Evolutionary conservation across 64 coral and sea anemone genomes (phyloP), one percentile per base, ranked within the genome.

Genomic region (Porites australiensis): DNA sequence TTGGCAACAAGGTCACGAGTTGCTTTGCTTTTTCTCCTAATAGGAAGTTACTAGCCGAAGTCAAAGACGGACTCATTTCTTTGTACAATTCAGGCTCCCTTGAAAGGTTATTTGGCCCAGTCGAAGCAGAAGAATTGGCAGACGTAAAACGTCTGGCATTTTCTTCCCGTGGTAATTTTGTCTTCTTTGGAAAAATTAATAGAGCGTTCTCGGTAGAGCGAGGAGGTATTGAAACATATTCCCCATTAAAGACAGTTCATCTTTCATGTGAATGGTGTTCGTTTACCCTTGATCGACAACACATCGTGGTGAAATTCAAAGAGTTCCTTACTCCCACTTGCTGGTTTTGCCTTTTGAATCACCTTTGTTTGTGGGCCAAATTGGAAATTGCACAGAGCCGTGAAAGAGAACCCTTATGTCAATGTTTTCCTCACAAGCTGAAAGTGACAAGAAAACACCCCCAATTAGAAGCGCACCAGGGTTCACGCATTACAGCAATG

Each of bases 141-240:
- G 18, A 5, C 9, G 54, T 66, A 49, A 60, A 50, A 0, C 13
- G 54, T 21, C 45, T 91, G 68, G n/a, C 5, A 44, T 91, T 91
- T 74, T 84, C 89, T 43, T 46, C 66, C 2, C 69, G 84, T 55
- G 50, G 81, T 15, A 83, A 48, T 44, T 73, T 84, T 82, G 61
- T 91, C 19, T 92, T 92, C 63, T 72, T 92, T 84, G 89, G 89
- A 44, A 70, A 53, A 18, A 19, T 84, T 37, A 54, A 74, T 13
- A 61, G 43, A n/a, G 60, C 69, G 22, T 84, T 83, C 27, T 92
- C 79, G 11, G 89, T 83, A 37, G 54, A 92, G 37, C 11, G 60
- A 92, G 50, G 27, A 66, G 20, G 58, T 72, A 10, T 90, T 18
- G 46, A 86, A 13, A 44, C 27, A 69, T 4, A 3, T 48, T 27